Percentiles rank a stretch among this genome's conserved stretches.
phyloP scores from a whole-genome alignment of 2,113 vertebrate species.

The Tetraodon nigroviridis region DNA sequence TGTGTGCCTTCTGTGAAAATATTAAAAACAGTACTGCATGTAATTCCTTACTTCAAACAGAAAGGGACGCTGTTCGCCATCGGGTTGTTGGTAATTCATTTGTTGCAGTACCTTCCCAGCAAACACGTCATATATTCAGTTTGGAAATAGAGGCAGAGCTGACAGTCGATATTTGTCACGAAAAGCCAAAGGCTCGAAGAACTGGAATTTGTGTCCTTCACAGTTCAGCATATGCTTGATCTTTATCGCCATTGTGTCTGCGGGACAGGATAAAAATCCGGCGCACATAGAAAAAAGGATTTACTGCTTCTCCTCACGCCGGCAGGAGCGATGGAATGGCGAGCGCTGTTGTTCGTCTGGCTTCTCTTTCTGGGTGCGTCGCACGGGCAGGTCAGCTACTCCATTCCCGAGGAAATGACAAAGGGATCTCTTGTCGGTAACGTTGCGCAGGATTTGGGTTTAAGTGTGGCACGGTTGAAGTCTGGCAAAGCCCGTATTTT shows the following conservation, averaged over 20 bases:
- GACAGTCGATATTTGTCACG: background rate
- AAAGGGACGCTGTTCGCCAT: constrained; percentile 53
- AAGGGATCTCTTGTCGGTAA: constrained; percentile 34
- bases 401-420: constrained; percentile 52
- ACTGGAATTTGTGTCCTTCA: constrained; percentile 5
- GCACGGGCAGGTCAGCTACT: constrained; percentile 48
- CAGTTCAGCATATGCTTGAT: background rate
- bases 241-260: background rate
- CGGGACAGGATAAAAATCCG: background rate
- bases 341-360: constrained; percentile 29
- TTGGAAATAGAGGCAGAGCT: background rate
- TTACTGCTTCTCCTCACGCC: constrained; percentile 9
- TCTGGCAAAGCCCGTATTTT: constrained; percentile 63
- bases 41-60: constrained; percentile 36
- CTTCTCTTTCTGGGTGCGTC: constrained; percentile 7
- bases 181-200: background rate
- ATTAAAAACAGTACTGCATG: background rate
- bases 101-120: constrained; percentile 30
- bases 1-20: background rate
- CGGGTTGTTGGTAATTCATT: constrained; percentile 9
- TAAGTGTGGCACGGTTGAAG: constrained; percentile 56
- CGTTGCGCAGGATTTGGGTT: constrained; percentile 49
- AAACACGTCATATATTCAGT: constrained; percentile 10
- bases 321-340: constrained; percentile 35
- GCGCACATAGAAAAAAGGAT: background rate